Conservation (phyloP, 2,888 invertebrate species). For the Elysia crispata region DNA sequence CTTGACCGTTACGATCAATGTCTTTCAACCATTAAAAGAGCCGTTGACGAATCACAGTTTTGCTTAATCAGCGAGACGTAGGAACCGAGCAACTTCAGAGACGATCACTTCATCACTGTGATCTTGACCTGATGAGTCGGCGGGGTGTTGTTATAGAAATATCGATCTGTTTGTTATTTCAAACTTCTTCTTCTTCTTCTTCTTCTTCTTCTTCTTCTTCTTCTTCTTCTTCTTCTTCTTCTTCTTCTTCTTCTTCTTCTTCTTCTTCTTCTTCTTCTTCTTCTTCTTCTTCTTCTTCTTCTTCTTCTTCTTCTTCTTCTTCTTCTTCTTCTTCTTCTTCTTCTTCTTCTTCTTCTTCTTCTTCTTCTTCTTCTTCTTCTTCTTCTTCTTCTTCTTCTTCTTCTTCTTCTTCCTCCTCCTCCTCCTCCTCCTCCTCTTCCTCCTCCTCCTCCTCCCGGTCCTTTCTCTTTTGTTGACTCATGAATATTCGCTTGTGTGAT, state of each 20-base stretch:
- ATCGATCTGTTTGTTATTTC: not conserved
- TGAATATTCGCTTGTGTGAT: too few relatives aligned
- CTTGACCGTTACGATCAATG: too few relatives aligned
- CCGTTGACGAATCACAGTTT: too few relatives aligned
- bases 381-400: not conserved
- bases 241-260: conserved; percentile 34
- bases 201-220: conserved; percentile 34
- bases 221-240: conserved; percentile 34
- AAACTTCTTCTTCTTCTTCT: conserved; percentile 19
- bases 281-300: not conserved
- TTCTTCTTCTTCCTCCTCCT: conserved; percentile 20
- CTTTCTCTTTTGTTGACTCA: not conserved
- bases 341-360: conserved; percentile 12
- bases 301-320: conserved; percentile 25
- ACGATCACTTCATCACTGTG: too few relatives aligned
- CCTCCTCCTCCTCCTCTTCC: conserved; percentile 35
- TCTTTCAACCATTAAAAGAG: too few relatives aligned
- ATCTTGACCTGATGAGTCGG: too few relatives aligned
- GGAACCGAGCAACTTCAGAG: too few relatives aligned
- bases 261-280: conserved; percentile 12
- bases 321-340: conserved; percentile 33
- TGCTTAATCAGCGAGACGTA: too few relatives aligned
- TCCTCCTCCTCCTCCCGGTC: not conserved
- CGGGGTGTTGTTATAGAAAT: not conserved
- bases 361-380: not conserved